These are phyloP conservation scores for Diaperis boleti DNA, from an alignment of 2,888 invertebrate genomes.

Conservation along the genomic window DNA sequence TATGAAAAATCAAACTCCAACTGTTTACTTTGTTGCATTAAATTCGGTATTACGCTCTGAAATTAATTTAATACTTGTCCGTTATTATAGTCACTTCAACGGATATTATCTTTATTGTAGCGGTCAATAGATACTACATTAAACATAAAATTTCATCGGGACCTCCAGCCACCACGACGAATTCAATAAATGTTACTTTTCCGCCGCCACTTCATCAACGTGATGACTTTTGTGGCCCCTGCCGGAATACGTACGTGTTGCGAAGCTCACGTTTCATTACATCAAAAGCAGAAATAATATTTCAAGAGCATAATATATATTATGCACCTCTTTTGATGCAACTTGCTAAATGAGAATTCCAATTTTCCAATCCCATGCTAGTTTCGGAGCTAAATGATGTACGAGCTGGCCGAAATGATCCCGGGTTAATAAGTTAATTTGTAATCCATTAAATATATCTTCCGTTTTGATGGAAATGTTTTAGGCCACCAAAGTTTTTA, in stretches of 20 bases:
- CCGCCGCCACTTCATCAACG: too few species aligned
- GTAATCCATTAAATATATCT: slow-evolving; percentile 21
- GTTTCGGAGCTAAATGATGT: slow-evolving; percentile 20
- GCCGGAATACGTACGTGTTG: neutral
- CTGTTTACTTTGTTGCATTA: too few species aligned
- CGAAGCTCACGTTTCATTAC: neutral
- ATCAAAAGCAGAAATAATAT: neutral
- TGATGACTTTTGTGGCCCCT: neutral
- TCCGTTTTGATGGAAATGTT: slow-evolving; percentile 12
- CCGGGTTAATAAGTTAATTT: slow-evolving; percentile 26
- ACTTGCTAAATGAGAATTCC: neutral
- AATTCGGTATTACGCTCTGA: too few species aligned
- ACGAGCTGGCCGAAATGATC: slow-evolving; percentile 15
- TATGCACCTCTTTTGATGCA: slow-evolving; percentile 4
- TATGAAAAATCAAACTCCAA: too few species aligned
- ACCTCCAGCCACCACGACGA: too few species aligned
- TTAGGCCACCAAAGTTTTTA: slow-evolving; percentile 15
- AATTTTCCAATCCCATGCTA: slow-evolving; percentile 1
- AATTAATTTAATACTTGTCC: too few species aligned
- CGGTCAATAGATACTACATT: too few species aligned
- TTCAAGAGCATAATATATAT: too few species aligned
- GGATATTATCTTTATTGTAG: too few species aligned
- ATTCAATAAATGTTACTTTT: slow-evolving; percentile 1
- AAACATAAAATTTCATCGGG: too few species aligned
- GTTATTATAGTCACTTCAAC: too few species aligned